These are phyloP conservation scores for Sardinella longiceps DNA, from an alignment of 2,797 vertebrate species.

Conservation along the genomic window DNA sequence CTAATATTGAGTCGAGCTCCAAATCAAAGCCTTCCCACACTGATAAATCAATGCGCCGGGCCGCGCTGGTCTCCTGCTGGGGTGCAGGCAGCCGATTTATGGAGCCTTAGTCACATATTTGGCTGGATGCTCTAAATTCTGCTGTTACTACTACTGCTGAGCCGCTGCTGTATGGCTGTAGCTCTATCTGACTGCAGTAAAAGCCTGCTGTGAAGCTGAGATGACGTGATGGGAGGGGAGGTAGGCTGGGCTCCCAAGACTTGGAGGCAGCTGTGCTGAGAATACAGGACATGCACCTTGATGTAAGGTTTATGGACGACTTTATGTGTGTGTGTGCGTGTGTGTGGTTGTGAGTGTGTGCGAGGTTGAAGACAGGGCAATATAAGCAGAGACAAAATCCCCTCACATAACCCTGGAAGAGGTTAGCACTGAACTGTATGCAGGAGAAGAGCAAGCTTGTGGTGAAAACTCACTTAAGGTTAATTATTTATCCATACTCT, in stretches of 20 bases:
- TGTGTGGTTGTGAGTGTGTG: neutral
- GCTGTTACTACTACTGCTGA: neutral
- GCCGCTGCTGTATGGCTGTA: neutral
- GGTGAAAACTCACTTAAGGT: slow-evolving; percentile 17
- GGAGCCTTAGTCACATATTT: slow-evolving; percentile 12
- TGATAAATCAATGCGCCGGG: slow-evolving; percentile 11
- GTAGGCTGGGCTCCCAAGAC: neutral
- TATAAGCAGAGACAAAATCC: neutral
- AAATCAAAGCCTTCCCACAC: slow-evolving; percentile 22
- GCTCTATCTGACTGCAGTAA: neutral
- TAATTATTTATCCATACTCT: slow-evolving; percentile 10
- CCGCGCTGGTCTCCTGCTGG: neutral
- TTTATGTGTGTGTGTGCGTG: neutral
- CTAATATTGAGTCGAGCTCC: slow-evolving; percentile 8
- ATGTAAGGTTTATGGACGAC: neutral
- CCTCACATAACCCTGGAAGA: neutral
- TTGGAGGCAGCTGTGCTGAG: neutral
- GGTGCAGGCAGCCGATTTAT: neutral
- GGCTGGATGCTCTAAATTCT: neutral
- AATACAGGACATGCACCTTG: neutral
- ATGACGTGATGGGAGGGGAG: neutral
- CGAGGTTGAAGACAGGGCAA: neutral
- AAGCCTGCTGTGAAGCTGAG: neutral
- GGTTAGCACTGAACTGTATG: neutral
- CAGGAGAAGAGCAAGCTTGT: neutral